Conservation (phyloP, 2,113 vertebrate genomes). For the Cyanoderma ruficeps region DNA sequence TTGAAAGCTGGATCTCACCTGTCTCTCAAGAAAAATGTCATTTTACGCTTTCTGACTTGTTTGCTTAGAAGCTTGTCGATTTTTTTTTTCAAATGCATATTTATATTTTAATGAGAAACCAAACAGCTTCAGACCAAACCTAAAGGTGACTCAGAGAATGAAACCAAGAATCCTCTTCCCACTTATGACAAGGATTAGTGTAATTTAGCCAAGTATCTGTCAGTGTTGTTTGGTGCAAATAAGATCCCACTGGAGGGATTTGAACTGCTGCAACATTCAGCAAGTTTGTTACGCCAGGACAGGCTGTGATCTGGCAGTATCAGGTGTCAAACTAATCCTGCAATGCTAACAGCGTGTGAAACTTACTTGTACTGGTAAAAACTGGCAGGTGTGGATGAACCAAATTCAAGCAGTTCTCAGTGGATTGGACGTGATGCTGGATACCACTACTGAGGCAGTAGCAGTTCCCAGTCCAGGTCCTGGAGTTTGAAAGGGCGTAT, state of each 20-base stretch:
- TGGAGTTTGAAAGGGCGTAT: not conserved
- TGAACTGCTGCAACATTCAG: not conserved
- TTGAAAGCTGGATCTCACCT: not conserved
- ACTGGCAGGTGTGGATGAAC: not conserved
- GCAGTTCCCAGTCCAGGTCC: not conserved
- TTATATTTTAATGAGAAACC: constrained; percentile 10
- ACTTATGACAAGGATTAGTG: not conserved
- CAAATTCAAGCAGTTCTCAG: not conserved
- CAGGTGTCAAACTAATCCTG: not conserved
- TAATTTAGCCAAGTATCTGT: constrained; percentile 28
- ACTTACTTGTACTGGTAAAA: not conserved
- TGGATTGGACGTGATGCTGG: not conserved
- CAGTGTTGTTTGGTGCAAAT: not conserved
- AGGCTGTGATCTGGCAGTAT: not conserved
- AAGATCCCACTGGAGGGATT: not conserved
- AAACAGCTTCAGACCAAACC: not conserved
- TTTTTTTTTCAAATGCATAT: not conserved
- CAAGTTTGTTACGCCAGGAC: rapidly evolving
- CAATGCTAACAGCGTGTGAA: not conserved
- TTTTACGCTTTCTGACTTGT: not conserved
- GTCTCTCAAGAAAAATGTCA: constrained; percentile 9
- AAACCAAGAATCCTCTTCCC: not conserved
- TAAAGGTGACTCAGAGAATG: not conserved
- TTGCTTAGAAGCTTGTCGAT: not conserved
- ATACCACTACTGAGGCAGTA: rapidly evolving